Evolutionary conservation across 2,888 invertebrate genomes (phyloP).

Genomic region (Drosophila demipolita): DNA sequence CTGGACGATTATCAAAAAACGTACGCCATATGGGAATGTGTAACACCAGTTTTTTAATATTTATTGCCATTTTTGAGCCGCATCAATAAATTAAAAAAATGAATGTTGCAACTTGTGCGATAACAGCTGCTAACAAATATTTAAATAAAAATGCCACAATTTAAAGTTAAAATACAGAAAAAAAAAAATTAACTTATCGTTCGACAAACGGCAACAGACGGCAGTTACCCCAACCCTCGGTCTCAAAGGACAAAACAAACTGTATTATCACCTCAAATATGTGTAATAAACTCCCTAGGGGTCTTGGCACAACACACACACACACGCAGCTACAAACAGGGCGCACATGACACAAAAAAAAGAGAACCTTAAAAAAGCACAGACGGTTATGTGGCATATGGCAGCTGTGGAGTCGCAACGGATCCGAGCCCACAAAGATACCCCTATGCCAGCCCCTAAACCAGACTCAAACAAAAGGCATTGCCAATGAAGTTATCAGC

Average conservation of each 20-base stretch:
- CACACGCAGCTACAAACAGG: constrained; percentile 12
- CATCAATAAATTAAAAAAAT: constrained; percentile 74
- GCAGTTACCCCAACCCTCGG: not conserved
- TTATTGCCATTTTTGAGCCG: constrained; percentile 30
- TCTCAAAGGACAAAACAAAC: constrained; percentile 52
- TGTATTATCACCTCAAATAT: constrained; percentile 80
- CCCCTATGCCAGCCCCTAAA: constrained; percentile 25
- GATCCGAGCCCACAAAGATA: constrained; percentile 6
- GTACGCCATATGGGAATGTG: constrained; percentile 50
- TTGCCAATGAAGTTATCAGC: constrained; percentile 77
- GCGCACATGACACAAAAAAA: constrained; percentile 43
- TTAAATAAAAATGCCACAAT: constrained; percentile 61
- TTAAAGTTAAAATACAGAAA: constrained; percentile 35
- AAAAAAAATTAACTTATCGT: constrained; percentile 49
- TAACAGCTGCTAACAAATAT: constrained; percentile 74
- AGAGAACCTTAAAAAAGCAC: constrained; percentile 36
- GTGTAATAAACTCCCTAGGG: constrained; percentile 78
- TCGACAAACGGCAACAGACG: constrained; percentile 49
- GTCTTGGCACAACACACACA: constrained; percentile 40
- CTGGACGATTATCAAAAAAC: constrained; percentile 74
- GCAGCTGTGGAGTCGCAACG: constrained; percentile 32
- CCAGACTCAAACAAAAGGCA: constrained; percentile 63
- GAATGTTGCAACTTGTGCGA: constrained; percentile 52
- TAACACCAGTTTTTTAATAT: constrained; percentile 28
- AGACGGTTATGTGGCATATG: constrained; percentile 59